Percentiles rank a stretch among this genome's conserved stretches.
Conservation (phyloP, 35 echinoderm and acorn worm genomes). For the Ophiothrix spiculata region DNA sequence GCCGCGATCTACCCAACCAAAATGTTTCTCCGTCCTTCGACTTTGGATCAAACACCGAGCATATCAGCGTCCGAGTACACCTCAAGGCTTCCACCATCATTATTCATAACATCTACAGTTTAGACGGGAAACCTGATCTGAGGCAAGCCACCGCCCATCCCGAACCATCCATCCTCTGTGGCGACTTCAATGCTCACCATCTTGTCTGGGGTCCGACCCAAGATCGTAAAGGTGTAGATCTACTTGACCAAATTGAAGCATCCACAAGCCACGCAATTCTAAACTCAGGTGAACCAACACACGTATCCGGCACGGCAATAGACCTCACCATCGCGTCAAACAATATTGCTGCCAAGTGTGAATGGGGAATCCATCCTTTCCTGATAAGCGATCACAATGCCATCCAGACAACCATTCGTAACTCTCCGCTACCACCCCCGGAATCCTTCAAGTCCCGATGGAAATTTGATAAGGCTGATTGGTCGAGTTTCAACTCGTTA, state of each 20-base stretch:
- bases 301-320: background rate
- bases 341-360: conserved; percentile 1
- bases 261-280: background rate
- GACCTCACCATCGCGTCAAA: conserved; percentile 9
- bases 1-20: background rate
- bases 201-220: conserved; percentile 2
- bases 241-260: conserved; percentile 7
- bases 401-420: conserved; percentile 3
- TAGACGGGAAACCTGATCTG: background rate
- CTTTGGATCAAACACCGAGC: background rate
- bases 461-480: conserved; percentile 8
- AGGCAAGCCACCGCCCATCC: background rate
- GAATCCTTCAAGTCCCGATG: background rate
- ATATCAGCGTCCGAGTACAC: background rate
- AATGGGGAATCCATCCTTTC: background rate
- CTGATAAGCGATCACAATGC: background rate
- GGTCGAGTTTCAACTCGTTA: background rate
- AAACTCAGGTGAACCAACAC: conserved; percentile 24
- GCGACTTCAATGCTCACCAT: conserved; percentile 9
- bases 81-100: background rate
- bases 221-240: background rate
- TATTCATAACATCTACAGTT: conserved; percentile 6
- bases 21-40: background rate
- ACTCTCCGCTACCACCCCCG: background rate
- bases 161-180: conserved; percentile 8